Evolutionary conservation across 2,113 vertebrate species (phyloP).

Genomic region (Centropus bengalensis): DNA sequence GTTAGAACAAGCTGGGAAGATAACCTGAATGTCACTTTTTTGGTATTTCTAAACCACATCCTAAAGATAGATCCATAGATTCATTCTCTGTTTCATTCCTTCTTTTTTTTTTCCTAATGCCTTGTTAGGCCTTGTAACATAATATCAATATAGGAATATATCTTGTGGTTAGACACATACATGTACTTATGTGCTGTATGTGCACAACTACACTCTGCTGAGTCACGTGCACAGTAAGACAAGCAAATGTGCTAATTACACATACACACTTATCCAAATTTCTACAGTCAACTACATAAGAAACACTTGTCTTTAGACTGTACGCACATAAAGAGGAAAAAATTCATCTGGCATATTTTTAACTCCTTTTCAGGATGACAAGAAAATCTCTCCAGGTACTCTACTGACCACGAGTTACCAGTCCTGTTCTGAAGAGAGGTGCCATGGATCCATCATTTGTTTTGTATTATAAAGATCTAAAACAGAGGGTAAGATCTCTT

Average conservation of each 20-base stretch:
- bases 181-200: too few species aligned
- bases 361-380: not conserved
- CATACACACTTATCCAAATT: not conserved
- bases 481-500: not conserved
- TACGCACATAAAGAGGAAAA: not conserved
- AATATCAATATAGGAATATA: fast-evolving
- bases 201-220: too few species aligned
- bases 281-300: not conserved
- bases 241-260: not conserved
- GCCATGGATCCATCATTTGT: not conserved
- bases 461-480: not conserved
- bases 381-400: not conserved
- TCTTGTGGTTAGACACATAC: not conserved
- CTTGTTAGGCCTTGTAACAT: not conserved
- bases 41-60: not conserved
- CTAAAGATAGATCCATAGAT: not conserved
- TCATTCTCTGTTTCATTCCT: not conserved
- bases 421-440: not conserved
- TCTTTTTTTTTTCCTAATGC: not conserved
- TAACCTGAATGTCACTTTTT: not conserved
- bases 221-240: not conserved
- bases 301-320: fast-evolving
- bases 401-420: not conserved
- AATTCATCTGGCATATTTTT: not conserved
- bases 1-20: not conserved